Evolutionary conservation across 1,140 invertebrate species (phyloP), one percentile per base, ranked within the genome.

Genomic region (Caenorhabditis tropicalis): DNA sequence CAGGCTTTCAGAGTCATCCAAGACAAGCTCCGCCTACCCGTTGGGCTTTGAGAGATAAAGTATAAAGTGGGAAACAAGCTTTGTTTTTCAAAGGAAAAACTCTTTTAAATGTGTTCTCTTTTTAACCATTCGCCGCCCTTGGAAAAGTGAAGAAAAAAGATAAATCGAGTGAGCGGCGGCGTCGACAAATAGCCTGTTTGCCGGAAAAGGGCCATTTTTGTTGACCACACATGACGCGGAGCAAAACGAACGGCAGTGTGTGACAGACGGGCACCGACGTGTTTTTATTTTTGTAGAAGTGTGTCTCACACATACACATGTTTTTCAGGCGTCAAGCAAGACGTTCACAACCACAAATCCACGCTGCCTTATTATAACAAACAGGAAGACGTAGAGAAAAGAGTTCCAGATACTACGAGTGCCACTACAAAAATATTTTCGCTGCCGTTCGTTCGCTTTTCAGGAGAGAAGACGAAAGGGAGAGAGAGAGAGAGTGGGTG

Each of bases 121-220:
- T 74, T 74, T 24, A 43, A n/a, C 21, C 12, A 43, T 43, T n/a
- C 19, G 29, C 15, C 24, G 29, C 53, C 53, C n/a, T n/a, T n/a
- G 24, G 29, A 58, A 58, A 58, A 16, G 3, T 24, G 5, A 31
- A 74, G 65, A 16, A 15, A 36, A 74, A 46, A 74, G 36, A 74
- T 43, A 74, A n/a, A 74, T 74, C 21, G 65, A 46, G 36, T 15
- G 7, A 46, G 31, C 29, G 31, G 53, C 29, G 58, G 24, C 53
- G 53, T 9, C 65, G 65, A 74, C 36, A 43, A 74, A 74, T 46
- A 74, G 65, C 36, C 65, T 74, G 36, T 74, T 74, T 74, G 33
- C 36, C 65, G 65, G 65, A 74, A 74, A 74, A 74, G n/a, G 65
- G 36, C 36, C 65, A 43, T 74, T 74, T 51, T 74, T 74, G 65